A percentile compares a stretch with the other conserved stretches of the same genome.
Conservation (phyloP, 2,888 invertebrate genomes). For the Drosophila cyrtoloma region DNA sequence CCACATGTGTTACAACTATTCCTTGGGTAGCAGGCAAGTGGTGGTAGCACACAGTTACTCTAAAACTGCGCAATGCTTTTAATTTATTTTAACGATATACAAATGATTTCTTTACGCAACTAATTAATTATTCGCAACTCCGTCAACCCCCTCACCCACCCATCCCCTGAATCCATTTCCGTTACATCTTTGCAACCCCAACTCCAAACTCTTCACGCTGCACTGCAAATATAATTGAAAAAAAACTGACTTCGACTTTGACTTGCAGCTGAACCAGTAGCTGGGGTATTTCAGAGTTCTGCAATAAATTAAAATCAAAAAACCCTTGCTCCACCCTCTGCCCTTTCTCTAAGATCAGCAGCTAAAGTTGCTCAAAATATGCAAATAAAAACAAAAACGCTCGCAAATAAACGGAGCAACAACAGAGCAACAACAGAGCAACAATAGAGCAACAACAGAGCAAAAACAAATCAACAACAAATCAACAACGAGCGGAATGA, state of each 20-base stretch:
- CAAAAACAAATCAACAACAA: background rate
- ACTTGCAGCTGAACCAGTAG: conserved; percentile 31
- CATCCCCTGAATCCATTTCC: conserved; percentile 40
- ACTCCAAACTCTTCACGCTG: conserved; percentile 41
- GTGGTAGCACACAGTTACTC: background rate
- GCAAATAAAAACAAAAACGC: conserved; percentile 41
- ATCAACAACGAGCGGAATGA: background rate
- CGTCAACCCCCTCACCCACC: conserved; percentile 15
- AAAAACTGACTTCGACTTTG: conserved; percentile 38
- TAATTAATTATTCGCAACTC: conserved; percentile 74
- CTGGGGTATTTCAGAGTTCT: conserved; percentile 75
- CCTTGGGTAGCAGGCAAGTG: background rate
- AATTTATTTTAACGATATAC: conserved; percentile 35
- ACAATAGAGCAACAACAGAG: conserved; percentile 14
- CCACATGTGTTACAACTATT: too few relatives aligned
- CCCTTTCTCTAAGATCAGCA: conserved; percentile 4
- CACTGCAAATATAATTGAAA: conserved; percentile 73
- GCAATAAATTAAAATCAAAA: conserved; percentile 72
- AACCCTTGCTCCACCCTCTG: conserved; percentile 29
- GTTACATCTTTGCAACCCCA: conserved; percentile 55
- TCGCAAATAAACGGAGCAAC: conserved; percentile 31
- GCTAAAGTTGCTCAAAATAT: conserved; percentile 51
- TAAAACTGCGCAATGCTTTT: background rate
- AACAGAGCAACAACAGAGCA: conserved; percentile 12
- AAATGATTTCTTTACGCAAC: conserved; percentile 75